Percentiles rank a stretch among this genome's conserved stretches.
These are phyloP conservation scores for Tubulanus polymorphus DNA, from an alignment of 2,888 invertebrate genomes.

Conservation along the genomic window DNA sequence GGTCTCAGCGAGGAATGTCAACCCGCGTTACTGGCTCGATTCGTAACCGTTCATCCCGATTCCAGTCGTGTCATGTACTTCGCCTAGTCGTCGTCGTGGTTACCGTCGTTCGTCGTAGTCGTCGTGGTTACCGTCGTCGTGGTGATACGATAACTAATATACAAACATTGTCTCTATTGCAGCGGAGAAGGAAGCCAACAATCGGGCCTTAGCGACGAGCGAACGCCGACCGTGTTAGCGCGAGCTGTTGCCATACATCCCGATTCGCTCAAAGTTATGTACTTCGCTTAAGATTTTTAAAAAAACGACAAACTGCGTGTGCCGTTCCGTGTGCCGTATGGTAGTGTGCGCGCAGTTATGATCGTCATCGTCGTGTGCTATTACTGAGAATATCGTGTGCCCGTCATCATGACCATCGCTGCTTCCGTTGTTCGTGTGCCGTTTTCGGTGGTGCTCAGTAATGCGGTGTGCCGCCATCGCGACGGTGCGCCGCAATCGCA, in stretches of 20 bases:
- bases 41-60: constrained; percentile 96
- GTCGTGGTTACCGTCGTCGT: too few species aligned
- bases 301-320: too few species aligned
- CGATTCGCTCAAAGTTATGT: constrained; percentile 98
- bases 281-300: constrained; percentile 80
- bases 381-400: too few species aligned
- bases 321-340: too few species aligned
- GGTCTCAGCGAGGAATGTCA: constrained; percentile 94
- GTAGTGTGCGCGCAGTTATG: too few species aligned
- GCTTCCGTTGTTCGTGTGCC: too few species aligned
- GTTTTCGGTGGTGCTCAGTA: too few species aligned
- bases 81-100: constrained; percentile 67
- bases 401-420: too few species aligned
- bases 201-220: constrained; percentile 89
- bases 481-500: too few species aligned
- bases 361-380: too few species aligned
- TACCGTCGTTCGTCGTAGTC: too few species aligned
- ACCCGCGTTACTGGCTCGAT: constrained; percentile 92
- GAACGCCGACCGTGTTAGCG: constrained; percentile 93
- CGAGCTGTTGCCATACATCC: constrained; percentile 96
- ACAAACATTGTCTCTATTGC: constrained; percentile 30
- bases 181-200: constrained; percentile 95
- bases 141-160: neutral
- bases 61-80: constrained; percentile 99
- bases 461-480: too few species aligned